Conservation (phyloP, 2,113 vertebrate genomes). For the Neopipo cinnamomea region DNA sequence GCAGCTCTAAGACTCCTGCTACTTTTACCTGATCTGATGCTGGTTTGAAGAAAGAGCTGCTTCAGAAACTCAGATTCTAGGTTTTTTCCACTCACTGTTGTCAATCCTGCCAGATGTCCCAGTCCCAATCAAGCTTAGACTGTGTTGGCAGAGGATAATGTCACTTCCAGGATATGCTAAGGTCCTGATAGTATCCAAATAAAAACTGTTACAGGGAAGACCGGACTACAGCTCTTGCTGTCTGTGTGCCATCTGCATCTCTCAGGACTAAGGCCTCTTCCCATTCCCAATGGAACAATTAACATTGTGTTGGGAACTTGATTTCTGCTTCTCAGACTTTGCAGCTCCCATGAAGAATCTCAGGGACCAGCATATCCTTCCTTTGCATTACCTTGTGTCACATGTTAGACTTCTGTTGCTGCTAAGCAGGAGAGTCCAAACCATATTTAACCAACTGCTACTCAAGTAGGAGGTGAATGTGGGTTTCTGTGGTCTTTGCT, state of each 20-base stretch:
- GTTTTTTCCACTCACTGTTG: neutral
- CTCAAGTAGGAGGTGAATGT: neutral
- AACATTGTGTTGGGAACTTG: neutral
- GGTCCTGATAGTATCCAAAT: slow-evolving; percentile 47
- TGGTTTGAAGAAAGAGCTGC: slow-evolving; percentile 17
- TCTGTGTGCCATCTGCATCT: slow-evolving; percentile 44
- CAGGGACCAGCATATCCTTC: slow-evolving; percentile 82
- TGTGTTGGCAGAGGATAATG: slow-evolving; percentile 58
- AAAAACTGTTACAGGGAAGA: slow-evolving; percentile 31
- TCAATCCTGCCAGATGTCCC: neutral
- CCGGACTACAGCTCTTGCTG: neutral
- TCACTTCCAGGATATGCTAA: slow-evolving; percentile 63
- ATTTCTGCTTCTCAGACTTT: slow-evolving; percentile 55
- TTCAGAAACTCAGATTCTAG: slow-evolving; percentile 13
- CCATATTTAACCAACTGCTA: neutral
- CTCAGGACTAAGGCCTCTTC: slow-evolving; percentile 68
- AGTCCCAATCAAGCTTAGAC: slow-evolving; percentile 13
- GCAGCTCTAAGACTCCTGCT: slow-evolving; percentile 30
- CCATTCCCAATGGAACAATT: slow-evolving; percentile 17
- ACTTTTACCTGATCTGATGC: slow-evolving; percentile 35
- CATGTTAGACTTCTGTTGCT: slow-evolving; percentile 21
- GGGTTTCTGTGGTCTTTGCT: neutral
- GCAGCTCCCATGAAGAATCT: slow-evolving; percentile 73
- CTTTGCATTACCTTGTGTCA: slow-evolving; percentile 77
- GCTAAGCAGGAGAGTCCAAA: slow-evolving; percentile 21